Conservation (phyloP, 2,113 vertebrate species). For the Pterocles burchelli region DNA sequence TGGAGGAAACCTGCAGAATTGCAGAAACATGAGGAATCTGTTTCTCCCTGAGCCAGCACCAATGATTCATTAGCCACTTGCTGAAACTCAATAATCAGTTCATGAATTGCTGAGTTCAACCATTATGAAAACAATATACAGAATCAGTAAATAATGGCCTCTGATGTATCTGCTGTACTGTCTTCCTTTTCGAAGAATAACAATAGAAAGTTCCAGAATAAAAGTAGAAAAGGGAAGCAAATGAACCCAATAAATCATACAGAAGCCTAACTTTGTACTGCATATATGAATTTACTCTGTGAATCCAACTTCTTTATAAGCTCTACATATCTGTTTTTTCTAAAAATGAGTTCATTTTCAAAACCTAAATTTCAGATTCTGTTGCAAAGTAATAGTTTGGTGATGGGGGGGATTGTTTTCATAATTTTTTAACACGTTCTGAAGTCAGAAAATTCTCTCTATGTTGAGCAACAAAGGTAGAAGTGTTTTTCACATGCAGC, state of each 20-base stretch:
- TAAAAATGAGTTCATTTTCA: not conserved
- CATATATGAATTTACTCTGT: not conserved
- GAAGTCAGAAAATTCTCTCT: not conserved
- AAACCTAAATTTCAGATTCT: not conserved
- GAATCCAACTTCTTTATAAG: not conserved
- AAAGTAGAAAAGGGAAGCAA: slow-evolving; percentile 26
- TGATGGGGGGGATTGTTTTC: too few species aligned
- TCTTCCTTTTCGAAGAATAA: slow-evolving; percentile 35
- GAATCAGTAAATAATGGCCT: slow-evolving; percentile 67
- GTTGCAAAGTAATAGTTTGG: not conserved
- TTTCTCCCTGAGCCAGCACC: slow-evolving; percentile 55
- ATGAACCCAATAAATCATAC: not conserved
- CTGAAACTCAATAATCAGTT: slow-evolving; percentile 65
- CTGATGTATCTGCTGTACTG: slow-evolving; percentile 53
- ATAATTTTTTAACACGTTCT: not conserved
- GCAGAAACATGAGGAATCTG: slow-evolving; percentile 29
- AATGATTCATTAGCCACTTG: slow-evolving; percentile 68
- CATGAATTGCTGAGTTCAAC: slow-evolving; percentile 61
- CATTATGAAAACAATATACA: slow-evolving; percentile 59
- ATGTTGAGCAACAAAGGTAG: not conserved
- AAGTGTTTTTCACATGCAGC: not conserved
- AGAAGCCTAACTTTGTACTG: not conserved
- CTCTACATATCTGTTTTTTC: not conserved
- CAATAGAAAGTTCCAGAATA: slow-evolving; percentile 24
- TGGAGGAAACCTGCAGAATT: slow-evolving; percentile 37